Evolutionary conservation across 2,888 invertebrate genomes (phyloP), one percentile per base, ranked within the genome.

Genomic region (Malachius bipustulatus): DNA sequence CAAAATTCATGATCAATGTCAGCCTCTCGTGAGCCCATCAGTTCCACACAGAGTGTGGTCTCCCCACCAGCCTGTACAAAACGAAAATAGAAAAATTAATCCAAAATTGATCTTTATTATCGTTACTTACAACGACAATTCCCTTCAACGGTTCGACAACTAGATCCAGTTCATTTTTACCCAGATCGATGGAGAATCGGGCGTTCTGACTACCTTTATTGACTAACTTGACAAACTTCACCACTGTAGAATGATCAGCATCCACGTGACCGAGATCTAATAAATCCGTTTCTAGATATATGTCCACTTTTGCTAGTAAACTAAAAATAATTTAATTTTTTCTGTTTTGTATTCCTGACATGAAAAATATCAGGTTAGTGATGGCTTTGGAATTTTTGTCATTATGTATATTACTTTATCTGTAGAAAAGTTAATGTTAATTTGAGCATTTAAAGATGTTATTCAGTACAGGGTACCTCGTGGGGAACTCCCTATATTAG

Each of bases 221-320:
- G 2, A 29, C 44, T 2, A 68, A 42, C 1, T 47, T 45, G 3
- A 68, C 35, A n/a, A 47, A 50, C 41, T 56, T 55, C n/a, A 53
- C 45, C 2, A 55, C 54, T 2, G 63, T 61, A 1, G 60, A 50
- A 27, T 54, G 54, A 4, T 60, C 63, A 8, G 63, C 47, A 39
- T 68, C 64, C 2, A 68, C 55, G 24, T 54, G 51, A 1, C 65
- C 65, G 45, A 66, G 66, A 44, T 67, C 56, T 3, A 68, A 39
- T 1, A 40, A 39, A 4, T 43, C 38, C 1, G 64, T 63, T 1
- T 51, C 45, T 2, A 59, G 48, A 1, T 38, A 37, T 2, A 66
- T 51, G 4, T 40, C 35, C 19, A 58, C 47, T 12, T 38, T 40
- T 4, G 55, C 50, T 14, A 55, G 30, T 3, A 45, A 46, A 34